phyloP scores from a whole-genome alignment of 2,888 invertebrate species.

The Lasioglossum figueresi region DNA sequence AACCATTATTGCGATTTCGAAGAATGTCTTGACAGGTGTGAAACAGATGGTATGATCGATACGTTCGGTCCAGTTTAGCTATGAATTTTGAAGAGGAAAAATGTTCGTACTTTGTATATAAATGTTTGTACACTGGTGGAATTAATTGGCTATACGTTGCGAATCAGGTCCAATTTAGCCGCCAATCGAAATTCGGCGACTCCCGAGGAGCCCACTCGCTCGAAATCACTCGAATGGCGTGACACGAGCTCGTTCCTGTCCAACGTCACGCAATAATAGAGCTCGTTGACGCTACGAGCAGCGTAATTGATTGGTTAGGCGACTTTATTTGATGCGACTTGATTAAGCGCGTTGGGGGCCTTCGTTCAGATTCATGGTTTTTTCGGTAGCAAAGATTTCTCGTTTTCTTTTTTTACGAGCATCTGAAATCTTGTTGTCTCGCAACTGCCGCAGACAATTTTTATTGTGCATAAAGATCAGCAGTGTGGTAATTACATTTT shows the following conservation, averaged over 20 bases:
- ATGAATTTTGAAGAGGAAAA: too few relatives aligned
- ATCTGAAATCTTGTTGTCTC: neutral
- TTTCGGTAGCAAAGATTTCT: neutral
- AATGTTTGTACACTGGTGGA: neutral
- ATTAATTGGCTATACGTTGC: neutral
- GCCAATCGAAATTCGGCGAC: neutral
- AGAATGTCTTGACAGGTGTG: neutral
- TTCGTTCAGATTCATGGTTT: neutral
- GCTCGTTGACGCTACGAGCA: neutral
- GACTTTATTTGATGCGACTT: neutral
- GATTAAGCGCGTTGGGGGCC: neutral
- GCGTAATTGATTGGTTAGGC: neutral
- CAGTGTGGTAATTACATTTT: neutral
- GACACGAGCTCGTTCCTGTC: neutral
- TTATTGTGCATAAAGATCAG: neutral
- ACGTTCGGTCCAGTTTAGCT: too few relatives aligned
- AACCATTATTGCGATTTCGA: conserved; percentile 23
- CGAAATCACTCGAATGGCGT: neutral
- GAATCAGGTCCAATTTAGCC: neutral
- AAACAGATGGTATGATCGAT: neutral
- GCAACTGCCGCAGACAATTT: neutral
- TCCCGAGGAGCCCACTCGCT: neutral
- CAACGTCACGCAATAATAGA: neutral
- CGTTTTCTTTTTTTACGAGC: neutral
- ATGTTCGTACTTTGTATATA: too few relatives aligned